Percentiles rank a stretch among this genome's conserved stretches.
Conservation (phyloP, 2,888 invertebrate species). For the Drosophila leonis region DNA sequence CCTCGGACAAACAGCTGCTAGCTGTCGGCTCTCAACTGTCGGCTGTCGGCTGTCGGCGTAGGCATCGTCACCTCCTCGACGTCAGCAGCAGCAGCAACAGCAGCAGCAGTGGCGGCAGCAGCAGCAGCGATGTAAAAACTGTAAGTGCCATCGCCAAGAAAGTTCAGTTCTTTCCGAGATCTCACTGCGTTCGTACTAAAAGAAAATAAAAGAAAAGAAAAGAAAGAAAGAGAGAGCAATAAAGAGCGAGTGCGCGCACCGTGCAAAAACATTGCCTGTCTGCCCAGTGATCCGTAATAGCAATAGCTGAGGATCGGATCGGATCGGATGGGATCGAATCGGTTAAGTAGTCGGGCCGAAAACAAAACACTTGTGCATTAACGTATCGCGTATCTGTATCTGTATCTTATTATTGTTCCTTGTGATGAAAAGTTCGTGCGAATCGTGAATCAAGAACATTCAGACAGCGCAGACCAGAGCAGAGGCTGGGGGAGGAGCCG, state of each 20-base stretch:
- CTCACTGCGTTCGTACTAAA: conserved; percentile 80
- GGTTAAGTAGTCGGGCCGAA: conserved; percentile 28
- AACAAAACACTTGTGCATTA: conserved; percentile 53
- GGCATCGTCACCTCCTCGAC: conserved; percentile 63
- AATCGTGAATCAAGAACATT: conserved; percentile 36
- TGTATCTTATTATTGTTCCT: conserved; percentile 16
- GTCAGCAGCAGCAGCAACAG: conserved; percentile 13
- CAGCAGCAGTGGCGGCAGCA: neutral
- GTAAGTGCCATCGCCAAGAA: conserved; percentile 82
- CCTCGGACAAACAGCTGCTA: conserved; percentile 75
- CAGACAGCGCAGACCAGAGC: neutral
- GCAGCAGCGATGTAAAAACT: conserved; percentile 78
- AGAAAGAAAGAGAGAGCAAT: conserved; percentile 3
- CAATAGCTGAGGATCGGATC: conserved; percentile 49
- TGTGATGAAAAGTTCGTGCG: conserved; percentile 52
- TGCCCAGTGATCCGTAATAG: conserved; percentile 33
- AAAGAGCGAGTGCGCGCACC: conserved; percentile 17
- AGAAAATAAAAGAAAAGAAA: neutral
- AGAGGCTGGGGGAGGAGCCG: neutral
- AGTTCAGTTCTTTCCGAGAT: conserved; percentile 85
- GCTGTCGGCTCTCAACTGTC: conserved; percentile 50
- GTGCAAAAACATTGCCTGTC: conserved; percentile 32
- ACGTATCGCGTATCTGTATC: conserved; percentile 23
- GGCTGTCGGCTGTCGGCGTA: conserved; percentile 15
- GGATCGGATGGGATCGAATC: conserved; percentile 19